Conservation (phyloP, 1,140 invertebrate species). For the Anagrus nilaparvatae region DNA sequence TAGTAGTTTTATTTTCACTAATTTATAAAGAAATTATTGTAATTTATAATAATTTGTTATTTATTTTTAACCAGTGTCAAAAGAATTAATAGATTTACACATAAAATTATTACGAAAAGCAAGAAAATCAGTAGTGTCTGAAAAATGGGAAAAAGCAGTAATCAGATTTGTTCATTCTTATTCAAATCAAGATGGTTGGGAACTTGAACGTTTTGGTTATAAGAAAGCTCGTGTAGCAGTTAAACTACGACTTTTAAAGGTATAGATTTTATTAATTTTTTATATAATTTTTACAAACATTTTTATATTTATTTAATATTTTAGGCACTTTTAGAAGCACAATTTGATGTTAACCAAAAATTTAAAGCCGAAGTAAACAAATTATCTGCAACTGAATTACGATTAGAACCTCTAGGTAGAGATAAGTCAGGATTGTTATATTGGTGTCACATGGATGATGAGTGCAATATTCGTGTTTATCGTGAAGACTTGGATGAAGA, state of each 20-base stretch:
- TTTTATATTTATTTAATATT: conserved; percentile 18
- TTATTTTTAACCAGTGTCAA: conserved; percentile 57
- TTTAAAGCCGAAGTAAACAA: conserved; percentile 90
- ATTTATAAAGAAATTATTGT: too few relatives aligned
- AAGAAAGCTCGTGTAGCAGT: conserved; percentile 79
- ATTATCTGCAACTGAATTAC: conserved; percentile 63
- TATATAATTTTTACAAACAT: not conserved
- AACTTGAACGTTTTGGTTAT: conserved; percentile 92
- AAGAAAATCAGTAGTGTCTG: conserved; percentile 70
- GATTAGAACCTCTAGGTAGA: conserved; percentile 77
- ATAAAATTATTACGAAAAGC: conserved; percentile 81
- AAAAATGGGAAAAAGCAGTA: conserved; percentile 83
- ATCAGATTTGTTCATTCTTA: conserved; percentile 87
- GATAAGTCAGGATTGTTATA: conserved; percentile 85
- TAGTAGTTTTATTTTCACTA: not conserved
- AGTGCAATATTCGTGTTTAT: conserved; percentile 83
- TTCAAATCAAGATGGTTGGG: conserved; percentile 87
- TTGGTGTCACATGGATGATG: conserved; percentile 85
- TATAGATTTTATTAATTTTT: conserved; percentile 24
- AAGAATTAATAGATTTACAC: conserved; percentile 73
- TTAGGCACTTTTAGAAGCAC: conserved; percentile 80
- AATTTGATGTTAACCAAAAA: conserved; percentile 89
- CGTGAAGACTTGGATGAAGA: conserved; percentile 92
- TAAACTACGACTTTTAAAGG: conserved; percentile 83
- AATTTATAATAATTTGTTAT: conserved; percentile 35